Base-by-base conservation (phyloP, 1,140 invertebrate genomes). In the Littorina saxatilis region DNA sequence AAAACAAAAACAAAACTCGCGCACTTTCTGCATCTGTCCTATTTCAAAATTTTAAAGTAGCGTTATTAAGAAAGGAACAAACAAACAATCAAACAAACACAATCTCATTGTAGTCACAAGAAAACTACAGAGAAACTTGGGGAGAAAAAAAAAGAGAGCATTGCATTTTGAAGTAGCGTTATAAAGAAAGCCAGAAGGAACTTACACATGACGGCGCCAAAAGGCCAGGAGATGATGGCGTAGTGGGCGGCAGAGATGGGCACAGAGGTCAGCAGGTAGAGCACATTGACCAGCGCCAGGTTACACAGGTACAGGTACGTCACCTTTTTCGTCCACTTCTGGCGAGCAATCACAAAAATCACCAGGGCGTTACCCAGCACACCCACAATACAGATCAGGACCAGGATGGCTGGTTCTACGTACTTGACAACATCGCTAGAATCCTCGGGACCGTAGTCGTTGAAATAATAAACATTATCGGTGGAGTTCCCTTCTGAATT, bases 261-360 rank as follows among this genome's bases (percentile, higher is more conserved):
- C n/a, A 98, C 96, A 92, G 97, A 99, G 68, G 98, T 95, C n/a
- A 96, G 84, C 66, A 99, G 96, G 91, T 99, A 99, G 13, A 98
- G 94, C 9, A 99, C 93, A 92, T 99, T 98, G n/a, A 97, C 97
- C 1, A 95, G 85, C 0, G 96, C 96, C 94, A 97, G 95, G 86
- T 96, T 97, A 40, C 94, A 94, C 83, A 98, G 97, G 17, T 98
- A 94, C 50, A 98, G 93, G 90, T 98, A 98, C 27, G 97, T 98
- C 5, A 97, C 97, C 1, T 96, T 97, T 85, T 96, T 93, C 96
- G 98, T 98, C 87, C 96, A 95, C 68, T 96, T 95, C 92, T 97
- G 97, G 7, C 95, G 96, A 0, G 97, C 95, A 37, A 97, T 93
- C 0, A 96, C 93, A 9, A 96, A 93, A 11, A 96, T 95, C 9